Conservation (phyloP, 2,113 vertebrate genomes). For the Numida meleagris region DNA sequence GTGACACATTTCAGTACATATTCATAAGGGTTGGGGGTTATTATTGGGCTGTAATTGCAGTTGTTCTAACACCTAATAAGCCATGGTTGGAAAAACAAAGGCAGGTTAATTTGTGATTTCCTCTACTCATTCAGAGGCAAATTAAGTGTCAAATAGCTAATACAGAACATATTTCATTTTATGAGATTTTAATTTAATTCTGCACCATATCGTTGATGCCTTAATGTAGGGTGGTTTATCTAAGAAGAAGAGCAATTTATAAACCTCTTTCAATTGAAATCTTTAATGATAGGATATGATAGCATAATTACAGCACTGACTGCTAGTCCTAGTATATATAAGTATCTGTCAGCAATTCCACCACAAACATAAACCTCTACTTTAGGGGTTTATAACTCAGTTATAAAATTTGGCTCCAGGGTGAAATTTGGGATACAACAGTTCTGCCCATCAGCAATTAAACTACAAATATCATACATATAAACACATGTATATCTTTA, state of each 20-base stretch:
- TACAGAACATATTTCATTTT: conserved; percentile 99
- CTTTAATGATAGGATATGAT: conserved; percentile 91
- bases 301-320: conserved; percentile 76
- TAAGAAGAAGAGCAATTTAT: conserved; percentile 91
- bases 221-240: conserved; percentile 88
- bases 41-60: conserved; percentile 93
- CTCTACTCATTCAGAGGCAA: conserved; percentile 99
- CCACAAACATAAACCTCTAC: conserved; percentile 63
- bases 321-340: conserved; percentile 67
- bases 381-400: conserved; percentile 62
- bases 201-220: conserved; percentile 86
- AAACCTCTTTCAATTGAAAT: conserved; percentile 95
- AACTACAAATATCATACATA: neutral
- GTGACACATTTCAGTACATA: conserved; percentile 76
- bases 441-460: conserved; percentile 55
- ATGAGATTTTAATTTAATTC: conserved; percentile 99
- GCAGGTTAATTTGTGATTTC: conserved; percentile 99
- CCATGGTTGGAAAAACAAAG: conserved; percentile 93
- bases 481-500: neutral
- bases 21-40: conserved; percentile 91
- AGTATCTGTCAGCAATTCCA: conserved; percentile 70
- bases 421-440: conserved; percentile 62
- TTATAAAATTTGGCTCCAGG: conserved; percentile 61
- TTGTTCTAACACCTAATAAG: conserved; percentile 92
- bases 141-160: conserved; percentile 99